Percentiles rank a stretch among this genome's conserved stretches.
These are phyloP conservation scores for Genyomyrus donnyi DNA, from an alignment of 2,113 vertebrate species.

Conservation along the genomic window DNA sequence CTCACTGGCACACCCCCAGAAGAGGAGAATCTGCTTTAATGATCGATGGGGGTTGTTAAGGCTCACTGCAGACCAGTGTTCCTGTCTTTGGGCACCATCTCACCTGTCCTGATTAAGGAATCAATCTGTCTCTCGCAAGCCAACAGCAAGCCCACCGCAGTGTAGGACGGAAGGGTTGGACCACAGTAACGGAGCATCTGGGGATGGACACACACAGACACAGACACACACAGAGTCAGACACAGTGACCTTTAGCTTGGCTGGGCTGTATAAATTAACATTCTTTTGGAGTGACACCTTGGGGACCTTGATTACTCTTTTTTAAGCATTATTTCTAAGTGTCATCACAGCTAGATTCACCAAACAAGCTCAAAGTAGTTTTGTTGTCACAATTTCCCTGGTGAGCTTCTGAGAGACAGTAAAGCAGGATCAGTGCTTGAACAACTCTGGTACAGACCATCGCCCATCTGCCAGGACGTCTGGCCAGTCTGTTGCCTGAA, in stretches of 20 bases:
- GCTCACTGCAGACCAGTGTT: not conserved
- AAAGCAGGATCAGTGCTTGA: not conserved
- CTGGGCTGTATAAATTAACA: not conserved
- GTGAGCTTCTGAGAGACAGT: not conserved
- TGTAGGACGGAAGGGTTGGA: constrained; percentile 74
- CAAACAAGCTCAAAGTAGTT: not conserved
- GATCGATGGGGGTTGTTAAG: not conserved
- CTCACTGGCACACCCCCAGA: not conserved
- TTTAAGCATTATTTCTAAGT: not conserved
- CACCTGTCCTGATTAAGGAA: constrained; percentile 64
- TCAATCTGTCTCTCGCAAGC: constrained; percentile 76
- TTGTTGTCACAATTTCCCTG: not conserved
- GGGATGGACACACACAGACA: not conserved
- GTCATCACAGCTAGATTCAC: not conserved
- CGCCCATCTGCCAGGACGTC: not conserved
- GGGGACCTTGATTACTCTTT: not conserved
- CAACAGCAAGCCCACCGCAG: constrained; percentile 75
- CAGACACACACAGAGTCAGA: not conserved
- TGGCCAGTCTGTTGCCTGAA: not conserved
- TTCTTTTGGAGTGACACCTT: not conserved
- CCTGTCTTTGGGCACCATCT: not conserved
- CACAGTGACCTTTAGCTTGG: not conserved
- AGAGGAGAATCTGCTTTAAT: not conserved
- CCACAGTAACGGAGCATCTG: constrained; percentile 85
- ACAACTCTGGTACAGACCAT: not conserved